Base-by-base conservation (phyloP, 2,113 vertebrate species). In the Daphoenositta chrysoptera region DNA sequence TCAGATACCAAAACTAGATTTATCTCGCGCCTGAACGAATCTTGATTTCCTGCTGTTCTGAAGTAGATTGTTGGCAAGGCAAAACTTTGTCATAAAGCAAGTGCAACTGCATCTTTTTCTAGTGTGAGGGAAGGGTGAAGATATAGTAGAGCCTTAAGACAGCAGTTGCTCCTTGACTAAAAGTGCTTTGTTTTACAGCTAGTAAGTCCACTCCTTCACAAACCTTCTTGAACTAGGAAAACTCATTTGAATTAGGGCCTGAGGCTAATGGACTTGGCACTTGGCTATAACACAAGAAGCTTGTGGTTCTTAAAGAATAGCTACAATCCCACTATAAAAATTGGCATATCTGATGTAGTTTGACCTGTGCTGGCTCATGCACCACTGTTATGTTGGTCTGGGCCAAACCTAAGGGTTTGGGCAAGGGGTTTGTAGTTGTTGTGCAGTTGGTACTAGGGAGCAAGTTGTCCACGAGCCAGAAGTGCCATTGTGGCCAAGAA, bases 11-110 rank as follows among this genome's bases (percentile, higher is more conserved):
- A 39, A 87, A 63, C 23, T 40, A 50, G 31, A 54, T 84, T 58
- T 82, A 12, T 89, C 56, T 78, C 81, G 56, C 93, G 31, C 68
- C 77, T 89, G 53, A 70, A 44, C 39, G 89, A 51, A 64, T 66
- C 40, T 68, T 69, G 44, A 9, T 89, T 94, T 93, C 69, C 44
- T 95, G 73, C 77, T 87, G 60, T 78, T 93, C n/a, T 83, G 30
- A 75, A 92, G 57, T 30, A 63, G 80, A 20, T 24, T 69, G n/a
- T 70, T 95, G 77, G 47, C 69, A 91, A 60, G 73, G 37, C 80
- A 71, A 57, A 82, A 28, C 56, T 86, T 53, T 63, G 39, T 85
- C 47, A 68, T 64, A 75, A 84, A 87, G 44, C 65, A 91, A 44
- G 15, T 44, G 42, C n/a, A 77, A 4, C 45, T 2, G 1, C 35